Evolutionary conservation across 2,888 invertebrate genomes (phyloP).

Genomic region (Melipona bicolor): DNA sequence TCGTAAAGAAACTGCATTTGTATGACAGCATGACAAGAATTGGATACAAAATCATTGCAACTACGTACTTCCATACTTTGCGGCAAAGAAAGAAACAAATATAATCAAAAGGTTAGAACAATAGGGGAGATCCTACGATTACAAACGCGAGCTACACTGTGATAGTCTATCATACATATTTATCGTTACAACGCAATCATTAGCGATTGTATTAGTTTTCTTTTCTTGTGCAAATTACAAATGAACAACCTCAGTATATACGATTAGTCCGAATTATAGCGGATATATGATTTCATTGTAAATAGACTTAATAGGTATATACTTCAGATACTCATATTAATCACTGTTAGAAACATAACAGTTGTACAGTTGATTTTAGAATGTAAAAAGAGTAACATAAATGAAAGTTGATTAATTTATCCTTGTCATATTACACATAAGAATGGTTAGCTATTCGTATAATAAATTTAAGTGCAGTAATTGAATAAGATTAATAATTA

Average conservation of each 20-base stretch:
- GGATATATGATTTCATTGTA: slow-evolving; percentile 62
- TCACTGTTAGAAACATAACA: slow-evolving; percentile 57
- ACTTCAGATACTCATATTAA: slow-evolving; percentile 61
- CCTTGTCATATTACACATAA: slow-evolving; percentile 61
- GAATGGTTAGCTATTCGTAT: slow-evolving; percentile 54
- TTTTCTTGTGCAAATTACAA: slow-evolving; percentile 42
- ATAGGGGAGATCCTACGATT: slow-evolving; percentile 53
- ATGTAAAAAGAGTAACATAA: slow-evolving; percentile 64
- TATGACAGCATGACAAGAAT: slow-evolving; percentile 42
- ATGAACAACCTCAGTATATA: slow-evolving; percentile 52
- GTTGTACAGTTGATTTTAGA: slow-evolving; percentile 66
- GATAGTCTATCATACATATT: slow-evolving; percentile 62
- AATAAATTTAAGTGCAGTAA: slow-evolving; percentile 58
- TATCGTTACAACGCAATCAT: slow-evolving; percentile 58
- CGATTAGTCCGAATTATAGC: slow-evolving; percentile 57
- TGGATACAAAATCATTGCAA: slow-evolving; percentile 32
- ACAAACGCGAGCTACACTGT: slow-evolving; percentile 65
- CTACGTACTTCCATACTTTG: slow-evolving; percentile 46
- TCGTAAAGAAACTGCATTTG: slow-evolving; percentile 57
- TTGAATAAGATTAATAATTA: slow-evolving; percentile 40
- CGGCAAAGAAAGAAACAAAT: slow-evolving; percentile 26
- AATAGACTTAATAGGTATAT: slow-evolving; percentile 60
- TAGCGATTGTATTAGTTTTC: slow-evolving; percentile 53
- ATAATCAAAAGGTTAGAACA: slow-evolving; percentile 61
- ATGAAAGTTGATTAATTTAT: slow-evolving; percentile 65